Base-by-base conservation (phyloP, 1,140 invertebrate species). In the Platyura marginata region DNA sequence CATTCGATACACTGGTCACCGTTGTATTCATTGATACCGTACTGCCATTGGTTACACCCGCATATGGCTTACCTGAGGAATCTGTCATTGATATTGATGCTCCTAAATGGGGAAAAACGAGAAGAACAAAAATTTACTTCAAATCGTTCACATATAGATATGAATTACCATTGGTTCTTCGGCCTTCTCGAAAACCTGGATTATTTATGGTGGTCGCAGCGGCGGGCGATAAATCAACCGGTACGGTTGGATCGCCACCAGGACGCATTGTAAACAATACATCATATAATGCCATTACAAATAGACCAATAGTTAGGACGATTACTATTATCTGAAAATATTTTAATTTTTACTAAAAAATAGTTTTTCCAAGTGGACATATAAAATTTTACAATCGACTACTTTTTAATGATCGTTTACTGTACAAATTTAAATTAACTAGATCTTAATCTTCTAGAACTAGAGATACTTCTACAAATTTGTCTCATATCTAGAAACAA, bases 31-130 rank as follows among this genome's bases (percentile, higher is more conserved):
- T 77, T 1, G 79, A 81, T 3, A 72, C 75, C 51, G 82, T 77
- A 48, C 78, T 82, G 20, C 81, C 81, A 51, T 83, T 83, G 1
- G 77, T 72, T 38, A 75, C 72, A 23, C 67, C 68, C n/a, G 69
- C 69, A 57, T 85, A 84, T 1, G 82, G 81, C 53, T 81, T 83
- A 2, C 81, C 81, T 21, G 80, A 83, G 11, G 81, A 77, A 52
- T 82, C 79, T 3, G 81, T 86, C 70, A 87, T 78, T 35, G 82
- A 82, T 48, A 85, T 74, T 35, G 82, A 82, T 48, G 85, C 74
- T 21, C 20, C 34, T 21, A 21, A 23, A 43, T 34, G 41, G 4
- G n/a, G n/a, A n/a, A n/a, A n/a, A n/a, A n/a, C n/a, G n/a, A n/a
- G n/a, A n/a, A n/a, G n/a, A n/a, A n/a, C n/a, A n/a, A n/a, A n/a